Conservation (phyloP, 2,888 invertebrate species). For the Drosophila helvetica region DNA sequence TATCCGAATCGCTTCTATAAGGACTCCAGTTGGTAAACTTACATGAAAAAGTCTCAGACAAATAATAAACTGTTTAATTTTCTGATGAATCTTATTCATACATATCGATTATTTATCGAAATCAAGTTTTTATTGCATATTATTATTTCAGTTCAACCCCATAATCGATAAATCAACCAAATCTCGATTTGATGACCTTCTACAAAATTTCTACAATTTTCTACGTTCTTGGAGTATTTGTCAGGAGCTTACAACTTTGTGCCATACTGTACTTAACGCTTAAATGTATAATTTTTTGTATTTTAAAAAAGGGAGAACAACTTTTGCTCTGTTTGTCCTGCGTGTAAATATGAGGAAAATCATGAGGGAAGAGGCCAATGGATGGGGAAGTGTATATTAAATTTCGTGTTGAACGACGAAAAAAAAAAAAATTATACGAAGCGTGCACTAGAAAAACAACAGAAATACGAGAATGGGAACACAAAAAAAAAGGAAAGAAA, state of each 20-base stretch:
- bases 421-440: conserved; percentile 57
- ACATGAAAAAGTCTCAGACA: too few species aligned
- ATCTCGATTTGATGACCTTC: too few species aligned
- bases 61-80: too few species aligned
- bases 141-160: too few species aligned
- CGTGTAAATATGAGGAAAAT: conserved; percentile 57
- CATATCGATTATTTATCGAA: background rate
- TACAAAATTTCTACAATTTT: background rate
- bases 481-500: conserved; percentile 40
- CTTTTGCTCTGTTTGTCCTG: conserved; percentile 44
- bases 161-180: background rate
- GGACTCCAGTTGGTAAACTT: too few species aligned
- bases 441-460: conserved; percentile 71
- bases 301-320: conserved; percentile 60
- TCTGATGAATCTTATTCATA: too few species aligned
- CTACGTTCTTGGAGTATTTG: background rate
- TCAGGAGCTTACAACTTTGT: background rate
- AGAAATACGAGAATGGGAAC: conserved; percentile 40
- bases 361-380: background rate
- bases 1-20: too few species aligned
- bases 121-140: too few species aligned
- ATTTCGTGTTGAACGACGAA: conserved; percentile 69
- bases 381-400: conserved; percentile 60
- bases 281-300: conserved; percentile 48
- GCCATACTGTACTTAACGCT: conserved; percentile 6